Evolutionary conservation across 2,888 invertebrate species (phyloP).

Genomic region (Apeira syringaria): DNA sequence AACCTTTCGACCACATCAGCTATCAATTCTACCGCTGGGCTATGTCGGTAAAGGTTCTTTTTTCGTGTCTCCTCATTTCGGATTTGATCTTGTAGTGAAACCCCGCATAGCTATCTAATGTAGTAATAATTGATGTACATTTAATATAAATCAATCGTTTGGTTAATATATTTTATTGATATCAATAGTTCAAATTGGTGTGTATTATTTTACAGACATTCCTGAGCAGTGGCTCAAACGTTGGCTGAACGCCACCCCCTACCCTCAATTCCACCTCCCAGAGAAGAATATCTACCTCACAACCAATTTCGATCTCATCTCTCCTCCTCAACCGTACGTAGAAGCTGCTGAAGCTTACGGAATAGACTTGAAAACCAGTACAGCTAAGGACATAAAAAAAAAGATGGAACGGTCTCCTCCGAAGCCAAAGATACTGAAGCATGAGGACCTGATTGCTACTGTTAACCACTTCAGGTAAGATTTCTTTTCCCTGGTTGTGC

Average conservation of each 20-base stretch:
- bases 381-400: constrained; percentile 60
- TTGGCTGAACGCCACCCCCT: constrained; percentile 84
- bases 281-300: constrained; percentile 89
- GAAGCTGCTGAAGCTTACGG: constrained; percentile 51
- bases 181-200: too few species aligned
- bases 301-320: constrained; percentile 86
- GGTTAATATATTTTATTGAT: too few species aligned
- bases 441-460: constrained; percentile 63
- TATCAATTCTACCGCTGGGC: too few species aligned
- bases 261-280: constrained; percentile 86
- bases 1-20: too few species aligned
- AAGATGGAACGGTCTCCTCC: constrained; percentile 39
- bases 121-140: too few species aligned
- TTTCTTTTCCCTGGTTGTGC: too few species aligned
- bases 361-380: constrained; percentile 49
- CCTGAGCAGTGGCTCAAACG: constrained; percentile 84
- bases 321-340: constrained; percentile 59
- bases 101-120: too few species aligned
- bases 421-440: constrained; percentile 42
- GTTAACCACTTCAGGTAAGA: constrained; percentile 69
- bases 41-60: too few species aligned
- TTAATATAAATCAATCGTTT: too few species aligned
- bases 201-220: constrained; percentile 69
- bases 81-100: too few species aligned
- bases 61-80: too few species aligned